Base-by-base conservation (phyloP, 2,797 vertebrate genomes). In the Typhlichthys subterraneus region DNA sequence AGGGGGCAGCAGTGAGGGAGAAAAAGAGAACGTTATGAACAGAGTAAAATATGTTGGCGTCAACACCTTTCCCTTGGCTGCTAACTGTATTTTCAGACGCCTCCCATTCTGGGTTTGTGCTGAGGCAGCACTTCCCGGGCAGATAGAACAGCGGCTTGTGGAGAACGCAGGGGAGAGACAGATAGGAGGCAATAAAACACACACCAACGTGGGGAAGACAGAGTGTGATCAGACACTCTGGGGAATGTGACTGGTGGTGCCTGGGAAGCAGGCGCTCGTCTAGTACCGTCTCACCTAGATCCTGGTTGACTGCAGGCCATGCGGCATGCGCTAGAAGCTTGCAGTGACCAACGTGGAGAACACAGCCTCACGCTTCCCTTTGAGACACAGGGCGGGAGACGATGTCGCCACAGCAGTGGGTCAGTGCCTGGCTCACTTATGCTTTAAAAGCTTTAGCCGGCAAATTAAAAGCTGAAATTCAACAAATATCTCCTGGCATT, bases 91-190 rank as follows among this genome's bases (percentile, higher is more conserved):
- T 76, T 75, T 47, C 63, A 61, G 65, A 71, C 65, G 64, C 42
- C 46, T 59, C 29, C 57, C 52, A 67, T 68, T 61, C 33, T 59
- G 48, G 67, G 73, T 77, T 75, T 77, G 58, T 81, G 80, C 76
- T 75, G 75, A 75, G 29, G 69, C 75, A 77, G 78, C 76, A 76
- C 49, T 71, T 79, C 58, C 67, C 10, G 13, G 53, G 66, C 60
- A 15, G 46, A 47, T 17, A 29, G 31, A 8, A 47, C 7, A 6
- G 10, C 12, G 29, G 13, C 23, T 23, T 23, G 23, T 23, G 19
- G 19, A 57, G 57, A 10, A 57, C 9, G 57, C 48, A 2, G 10
- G 54, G 52, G 15, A 45, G 45, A 15, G 45, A 62, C 10, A 70
- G 54, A 68, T 49, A 61, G 46, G 59, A 64, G 63, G 48, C 19